These are phyloP conservation scores for Mechanitis mazaeus DNA, from an alignment of 2,888 invertebrate genomes.

Conservation along the genomic window DNA sequence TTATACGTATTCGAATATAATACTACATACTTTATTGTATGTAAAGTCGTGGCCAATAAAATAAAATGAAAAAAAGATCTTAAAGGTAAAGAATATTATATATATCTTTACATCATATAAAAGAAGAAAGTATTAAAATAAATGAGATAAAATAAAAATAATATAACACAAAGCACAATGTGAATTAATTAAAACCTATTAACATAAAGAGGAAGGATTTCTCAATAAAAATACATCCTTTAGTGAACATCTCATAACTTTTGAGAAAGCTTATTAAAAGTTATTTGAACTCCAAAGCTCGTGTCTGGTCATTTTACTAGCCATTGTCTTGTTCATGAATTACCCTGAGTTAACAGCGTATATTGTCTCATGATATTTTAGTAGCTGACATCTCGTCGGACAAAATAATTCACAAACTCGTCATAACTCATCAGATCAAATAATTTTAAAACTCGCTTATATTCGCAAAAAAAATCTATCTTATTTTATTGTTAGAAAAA, in stretches of 20 bases:
- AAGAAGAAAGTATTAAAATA: too few species aligned
- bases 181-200: neutral
- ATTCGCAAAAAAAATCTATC: neutral
- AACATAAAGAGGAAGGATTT: neutral
- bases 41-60: neutral
- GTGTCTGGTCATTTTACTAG: constrained; percentile 10
- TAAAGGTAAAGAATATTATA: too few species aligned
- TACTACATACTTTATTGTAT: too few species aligned
- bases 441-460: too few species aligned
- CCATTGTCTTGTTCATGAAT: constrained; percentile 12
- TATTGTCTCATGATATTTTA: too few species aligned
- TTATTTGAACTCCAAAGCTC: constrained; percentile 15
- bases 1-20: neutral
- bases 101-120: too few species aligned
- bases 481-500: neutral
- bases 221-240: constrained; percentile 4
- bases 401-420: too few species aligned
- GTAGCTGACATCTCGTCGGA: too few species aligned
- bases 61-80: neutral
- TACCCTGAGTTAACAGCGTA: neutral
- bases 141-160: too few species aligned
- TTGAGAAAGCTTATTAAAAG: constrained; percentile 3
- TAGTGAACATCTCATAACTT: constrained; percentile 7
- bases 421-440: too few species aligned
- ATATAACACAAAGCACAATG: too few species aligned